These are phyloP conservation scores for Champsocephalus esox DNA, from an alignment of 2,797 vertebrate species.

Conservation along the genomic window DNA sequence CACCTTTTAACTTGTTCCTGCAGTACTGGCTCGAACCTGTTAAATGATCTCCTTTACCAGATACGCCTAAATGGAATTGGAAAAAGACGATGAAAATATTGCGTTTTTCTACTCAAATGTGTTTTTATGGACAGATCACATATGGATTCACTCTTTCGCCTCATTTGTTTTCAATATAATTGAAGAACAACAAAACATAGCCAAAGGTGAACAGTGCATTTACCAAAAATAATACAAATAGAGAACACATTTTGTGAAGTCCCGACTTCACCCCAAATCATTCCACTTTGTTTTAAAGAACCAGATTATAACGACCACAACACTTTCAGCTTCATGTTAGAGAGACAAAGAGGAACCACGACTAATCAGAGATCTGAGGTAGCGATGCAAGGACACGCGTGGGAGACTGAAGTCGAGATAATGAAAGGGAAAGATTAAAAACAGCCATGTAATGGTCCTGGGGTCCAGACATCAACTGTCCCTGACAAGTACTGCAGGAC, in stretches of 20 bases:
- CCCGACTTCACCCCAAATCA: neutral
- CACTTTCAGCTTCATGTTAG: constrained; percentile 11
- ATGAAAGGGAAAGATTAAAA: neutral
- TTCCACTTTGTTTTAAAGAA: neutral
- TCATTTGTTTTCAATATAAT: neutral
- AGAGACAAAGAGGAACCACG: neutral
- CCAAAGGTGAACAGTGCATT: neutral
- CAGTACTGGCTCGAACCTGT: no score
- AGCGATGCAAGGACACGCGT: neutral
- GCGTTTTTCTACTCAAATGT: no score
- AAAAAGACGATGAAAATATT: no score
- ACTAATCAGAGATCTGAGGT: neutral
- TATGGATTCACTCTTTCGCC: neutral
- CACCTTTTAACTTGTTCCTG: no score
- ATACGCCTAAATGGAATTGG: no score
- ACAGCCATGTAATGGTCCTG: neutral
- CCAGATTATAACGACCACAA: neutral
- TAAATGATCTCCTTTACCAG: no score
- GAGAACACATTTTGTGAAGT: neutral
- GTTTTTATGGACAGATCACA: neutral
- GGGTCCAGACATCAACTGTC: neutral
- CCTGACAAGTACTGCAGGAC: neutral
- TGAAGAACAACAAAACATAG: no score
- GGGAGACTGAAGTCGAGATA: neutral
- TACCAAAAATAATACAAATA: neutral